Base-by-base conservation (phyloP, 2,888 invertebrate genomes). In the Microlaimidae sp. region DNA sequence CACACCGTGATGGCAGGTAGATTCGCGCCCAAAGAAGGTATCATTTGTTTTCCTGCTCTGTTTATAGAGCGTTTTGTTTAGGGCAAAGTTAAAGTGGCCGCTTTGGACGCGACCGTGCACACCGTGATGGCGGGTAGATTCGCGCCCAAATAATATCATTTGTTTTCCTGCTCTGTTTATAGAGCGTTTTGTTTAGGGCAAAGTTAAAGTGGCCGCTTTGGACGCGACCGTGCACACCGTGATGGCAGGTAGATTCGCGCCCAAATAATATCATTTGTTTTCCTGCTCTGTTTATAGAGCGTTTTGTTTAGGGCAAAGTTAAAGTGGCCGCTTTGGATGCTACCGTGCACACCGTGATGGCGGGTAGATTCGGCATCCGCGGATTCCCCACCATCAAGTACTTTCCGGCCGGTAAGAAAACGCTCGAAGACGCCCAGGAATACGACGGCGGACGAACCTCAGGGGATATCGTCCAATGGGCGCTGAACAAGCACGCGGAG, bases 321-420 rank as follows among this genome's bases (percentile, higher is more conserved):
- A 54, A 62, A 56, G 71, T 97, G 21, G 97, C 93, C 56, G 92
- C 93, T 2, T 71, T 97, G 0, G 97, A 97, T 75, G 92, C 95
- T 0, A 97, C 95, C 0, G 84, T 83, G 0, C 83, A 97, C 74
- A 81, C 81, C 56, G 71, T 75, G 17, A 85, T 82, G 73, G 85
- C 90, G 0, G 76, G 79, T 60, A 80, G 83, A 67, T 95, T 84
- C 72, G 81, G 81, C 61, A 67, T 95, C 29, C 81, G 82, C 61
- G 93, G 95, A 0, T 95, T 89, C 75, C 95, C 95, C 1, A 92
- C 93, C 29, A 95, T 97, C 66, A 95, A 95, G 43, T 19, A 21
- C 5, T 93, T 93, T 76, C 78, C 82, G 0, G 83, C 83, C 58
- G 75, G 75, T 19, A 60, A 60, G 46, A 65, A 64, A 25, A 27